Conservation (phyloP, 2,888 invertebrate species). For the Petrophora chlorosata region DNA sequence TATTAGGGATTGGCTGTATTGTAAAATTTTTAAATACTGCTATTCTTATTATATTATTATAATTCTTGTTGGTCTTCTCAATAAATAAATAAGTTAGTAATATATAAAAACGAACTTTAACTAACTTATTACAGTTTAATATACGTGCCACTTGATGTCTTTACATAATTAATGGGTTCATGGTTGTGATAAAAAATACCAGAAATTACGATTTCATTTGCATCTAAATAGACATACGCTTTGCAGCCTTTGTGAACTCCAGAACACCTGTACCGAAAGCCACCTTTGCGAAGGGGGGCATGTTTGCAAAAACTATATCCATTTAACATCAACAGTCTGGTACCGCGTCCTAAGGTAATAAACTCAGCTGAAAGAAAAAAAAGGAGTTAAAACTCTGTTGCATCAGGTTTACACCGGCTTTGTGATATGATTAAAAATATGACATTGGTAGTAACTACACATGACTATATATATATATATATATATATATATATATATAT, state of each 20-base stretch:
- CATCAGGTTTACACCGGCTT: too few relatives aligned
- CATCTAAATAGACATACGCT: neutral
- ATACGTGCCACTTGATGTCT: neutral
- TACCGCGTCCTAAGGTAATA: conserved; percentile 1
- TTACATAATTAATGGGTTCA: neutral
- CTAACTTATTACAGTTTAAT: neutral
- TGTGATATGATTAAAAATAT: too few relatives aligned
- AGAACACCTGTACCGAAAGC: conserved; percentile 18
- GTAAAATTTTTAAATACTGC: too few relatives aligned
- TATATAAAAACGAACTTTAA: too few relatives aligned
- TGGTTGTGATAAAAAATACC: neutral
- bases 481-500: too few relatives aligned
- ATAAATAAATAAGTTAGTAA: too few relatives aligned
- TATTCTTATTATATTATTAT: too few relatives aligned
- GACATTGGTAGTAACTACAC: too few relatives aligned
- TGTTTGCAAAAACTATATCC: conserved; percentile 5
- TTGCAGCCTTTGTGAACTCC: neutral
- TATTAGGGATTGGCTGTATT: too few relatives aligned
- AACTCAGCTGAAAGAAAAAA: conserved; percentile 2
- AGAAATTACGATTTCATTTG: neutral
- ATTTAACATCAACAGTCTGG: neutral
- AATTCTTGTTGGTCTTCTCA: too few relatives aligned
- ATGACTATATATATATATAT: too few relatives aligned
- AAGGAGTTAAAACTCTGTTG: too few relatives aligned
- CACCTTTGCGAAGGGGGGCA: neutral